A percentile compares a stretch with the other conserved stretches of the same genome.
Evolutionary conservation across 2,797 vertebrate species (phyloP).

Genomic region (Sus cebifrons): DNA sequence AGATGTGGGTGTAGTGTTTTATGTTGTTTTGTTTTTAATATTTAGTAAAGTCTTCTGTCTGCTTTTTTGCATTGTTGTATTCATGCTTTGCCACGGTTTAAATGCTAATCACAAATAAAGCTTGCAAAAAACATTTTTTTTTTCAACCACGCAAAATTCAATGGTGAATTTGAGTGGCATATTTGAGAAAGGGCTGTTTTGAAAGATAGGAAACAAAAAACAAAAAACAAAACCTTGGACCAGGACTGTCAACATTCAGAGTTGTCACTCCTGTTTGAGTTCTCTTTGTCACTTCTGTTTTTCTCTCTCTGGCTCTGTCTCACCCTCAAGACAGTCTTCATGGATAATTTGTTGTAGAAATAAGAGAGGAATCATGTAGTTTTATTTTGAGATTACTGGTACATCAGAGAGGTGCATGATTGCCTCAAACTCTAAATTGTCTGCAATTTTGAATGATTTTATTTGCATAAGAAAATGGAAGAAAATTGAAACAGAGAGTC

Average conservation of each 20-base stretch:
- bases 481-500: neutral
- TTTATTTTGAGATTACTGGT: constrained; percentile 36
- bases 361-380: neutral
- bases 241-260: neutral
- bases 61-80: neutral
- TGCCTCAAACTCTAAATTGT: neutral
- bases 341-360: neutral
- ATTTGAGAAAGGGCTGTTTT: neutral
- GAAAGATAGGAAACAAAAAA: neutral
- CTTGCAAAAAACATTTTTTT: neutral
- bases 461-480: constrained; percentile 60
- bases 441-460: constrained; percentile 37
- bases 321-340: neutral
- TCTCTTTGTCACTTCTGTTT: neutral
- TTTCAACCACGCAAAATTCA: neutral
- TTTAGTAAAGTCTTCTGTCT: neutral
- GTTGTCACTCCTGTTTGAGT: neutral
- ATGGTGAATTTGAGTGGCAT: neutral
- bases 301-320: neutral
- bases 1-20: neutral
- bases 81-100: neutral
- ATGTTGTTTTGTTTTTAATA: neutral
- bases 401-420: neutral
- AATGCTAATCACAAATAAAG: neutral
- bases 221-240: neutral